Conservation (phyloP, 2,888 invertebrate species). For the Chelonus formosanus region DNA sequence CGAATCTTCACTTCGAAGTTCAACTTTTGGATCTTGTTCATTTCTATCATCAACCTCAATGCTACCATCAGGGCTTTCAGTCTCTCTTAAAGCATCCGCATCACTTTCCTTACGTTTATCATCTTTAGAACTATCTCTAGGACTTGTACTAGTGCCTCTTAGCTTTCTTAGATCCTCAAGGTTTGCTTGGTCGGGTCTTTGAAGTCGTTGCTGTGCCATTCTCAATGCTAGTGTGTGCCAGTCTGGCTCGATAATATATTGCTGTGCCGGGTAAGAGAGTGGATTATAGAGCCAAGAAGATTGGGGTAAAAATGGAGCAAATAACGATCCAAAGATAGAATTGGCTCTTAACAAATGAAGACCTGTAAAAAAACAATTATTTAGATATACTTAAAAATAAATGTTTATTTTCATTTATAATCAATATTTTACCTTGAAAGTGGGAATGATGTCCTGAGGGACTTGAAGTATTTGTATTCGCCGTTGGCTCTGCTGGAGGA, state of each 20-base stretch:
- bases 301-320: constrained; percentile 60
- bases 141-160: constrained; percentile 53
- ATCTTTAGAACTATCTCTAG: constrained; percentile 52
- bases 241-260: constrained; percentile 60
- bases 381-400: too few species aligned
- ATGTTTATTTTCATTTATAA: too few species aligned
- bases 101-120: constrained; percentile 45
- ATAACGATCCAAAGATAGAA: constrained; percentile 62
- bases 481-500: constrained; percentile 55
- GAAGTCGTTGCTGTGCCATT: constrained; percentile 62
- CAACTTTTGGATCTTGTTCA: constrained; percentile 53
- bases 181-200: constrained; percentile 57
- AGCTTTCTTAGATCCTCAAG: constrained; percentile 58
- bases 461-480: constrained; percentile 49
- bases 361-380: constrained; percentile 44
- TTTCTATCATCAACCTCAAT: constrained; percentile 61
- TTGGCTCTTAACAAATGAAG: constrained; percentile 60
- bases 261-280: constrained; percentile 58
- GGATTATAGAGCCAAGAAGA: constrained; percentile 63
- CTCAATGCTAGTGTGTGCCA: constrained; percentile 61
- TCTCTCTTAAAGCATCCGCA: constrained; percentile 41
- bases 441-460: constrained; percentile 60
- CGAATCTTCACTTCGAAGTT: constrained; percentile 58
- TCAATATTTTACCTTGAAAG: constrained; percentile 55
- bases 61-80: constrained; percentile 61